Evolutionary conservation across 2,113 vertebrate genomes (phyloP).

Genomic region (Eleginops maclovinus): DNA sequence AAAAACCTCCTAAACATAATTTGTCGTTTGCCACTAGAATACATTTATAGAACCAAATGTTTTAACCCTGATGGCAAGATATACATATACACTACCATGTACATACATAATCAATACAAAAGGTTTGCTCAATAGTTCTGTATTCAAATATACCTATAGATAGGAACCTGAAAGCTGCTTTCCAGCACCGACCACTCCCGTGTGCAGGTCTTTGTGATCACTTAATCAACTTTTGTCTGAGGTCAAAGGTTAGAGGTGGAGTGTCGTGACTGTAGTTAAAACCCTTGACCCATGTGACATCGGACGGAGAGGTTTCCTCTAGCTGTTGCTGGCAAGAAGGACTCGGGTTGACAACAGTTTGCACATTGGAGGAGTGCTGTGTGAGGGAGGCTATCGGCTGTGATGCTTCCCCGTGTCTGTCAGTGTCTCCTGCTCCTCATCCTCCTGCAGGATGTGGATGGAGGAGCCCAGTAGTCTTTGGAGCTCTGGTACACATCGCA

Average conservation of each 20-base stretch:
- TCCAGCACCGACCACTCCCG: conserved; percentile 56
- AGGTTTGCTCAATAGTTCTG: conserved; percentile 66
- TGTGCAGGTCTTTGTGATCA: conserved; percentile 64
- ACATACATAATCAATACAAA: conserved; percentile 74
- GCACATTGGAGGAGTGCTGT: neutral
- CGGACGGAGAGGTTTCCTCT: conserved; percentile 72
- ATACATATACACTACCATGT: conserved; percentile 83
- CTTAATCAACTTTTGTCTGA: conserved; percentile 62
- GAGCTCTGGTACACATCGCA: conserved; percentile 93
- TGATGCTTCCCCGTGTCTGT: conserved; percentile 55
- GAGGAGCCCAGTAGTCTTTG: conserved; percentile 93
- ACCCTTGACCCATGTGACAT: conserved; percentile 41
- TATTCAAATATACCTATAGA: conserved; percentile 82
- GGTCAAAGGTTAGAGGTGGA: conserved; percentile 70
- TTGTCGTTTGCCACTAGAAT: conserved; percentile 69
- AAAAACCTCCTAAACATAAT: conserved; percentile 67
- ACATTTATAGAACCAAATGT: conserved; percentile 79
- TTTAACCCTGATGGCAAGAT: conserved; percentile 84
- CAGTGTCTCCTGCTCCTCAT: conserved; percentile 68
- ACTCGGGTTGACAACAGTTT: conserved; percentile 31
- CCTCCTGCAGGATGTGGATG: conserved; percentile 81
- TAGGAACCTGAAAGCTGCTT: conserved; percentile 82
- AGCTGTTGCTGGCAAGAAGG: conserved; percentile 51
- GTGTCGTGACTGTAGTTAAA: conserved; percentile 57
- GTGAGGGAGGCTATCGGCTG: conserved; percentile 75